Evolutionary conservation across 2,113 vertebrate species (phyloP).

Genomic region (Calcarius ornatus): DNA sequence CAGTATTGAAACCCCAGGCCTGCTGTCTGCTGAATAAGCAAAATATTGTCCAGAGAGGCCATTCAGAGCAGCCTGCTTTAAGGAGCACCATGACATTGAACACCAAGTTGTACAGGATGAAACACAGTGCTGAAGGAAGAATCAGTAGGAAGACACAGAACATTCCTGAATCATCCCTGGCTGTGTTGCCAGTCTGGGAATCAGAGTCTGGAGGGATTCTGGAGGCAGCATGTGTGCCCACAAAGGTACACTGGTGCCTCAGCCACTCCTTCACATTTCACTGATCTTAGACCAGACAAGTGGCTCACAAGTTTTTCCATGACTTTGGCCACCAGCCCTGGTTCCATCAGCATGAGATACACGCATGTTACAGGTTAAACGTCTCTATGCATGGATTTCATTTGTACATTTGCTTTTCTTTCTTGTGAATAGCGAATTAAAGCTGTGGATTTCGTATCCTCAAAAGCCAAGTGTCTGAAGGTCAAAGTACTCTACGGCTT

Average conservation of each 20-base stretch:
- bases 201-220: not conserved
- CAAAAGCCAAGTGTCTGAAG: not conserved
- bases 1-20: not conserved
- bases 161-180: not conserved
- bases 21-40: not conserved
- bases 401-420: not conserved
- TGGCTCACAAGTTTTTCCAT: not conserved
- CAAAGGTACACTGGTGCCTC: not conserved
- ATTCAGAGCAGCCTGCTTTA: not conserved
- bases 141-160: not conserved
- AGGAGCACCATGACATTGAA: not conserved
- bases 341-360: not conserved
- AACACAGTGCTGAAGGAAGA: not conserved
- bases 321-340: not conserved
- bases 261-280: not conserved
- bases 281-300: not conserved
- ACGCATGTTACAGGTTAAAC: accelerated
- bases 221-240: not conserved
- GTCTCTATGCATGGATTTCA: not conserved
- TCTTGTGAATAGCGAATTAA: not conserved
- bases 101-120: not conserved
- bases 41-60: not conserved
- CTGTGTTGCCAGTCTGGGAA: not conserved
- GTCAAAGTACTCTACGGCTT: not conserved
- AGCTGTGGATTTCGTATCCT: not conserved